Percentiles rank a stretch among this genome's conserved stretches.
Evolutionary conservation across 2,888 invertebrate species (phyloP).

Genomic region (Trisateles emortualis): DNA sequence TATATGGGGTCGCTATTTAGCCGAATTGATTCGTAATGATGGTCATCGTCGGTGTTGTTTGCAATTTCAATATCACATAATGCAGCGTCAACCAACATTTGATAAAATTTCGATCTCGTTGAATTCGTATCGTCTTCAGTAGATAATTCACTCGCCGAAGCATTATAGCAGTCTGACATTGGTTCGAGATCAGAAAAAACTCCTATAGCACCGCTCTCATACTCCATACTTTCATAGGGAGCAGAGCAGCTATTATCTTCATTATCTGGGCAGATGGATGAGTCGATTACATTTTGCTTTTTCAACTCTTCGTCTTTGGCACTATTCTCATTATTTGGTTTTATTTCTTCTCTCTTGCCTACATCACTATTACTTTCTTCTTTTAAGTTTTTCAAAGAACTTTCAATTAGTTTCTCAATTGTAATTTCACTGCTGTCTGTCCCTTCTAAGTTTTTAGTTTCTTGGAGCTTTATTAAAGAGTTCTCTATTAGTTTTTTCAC

Average conservation of each 20-base stretch:
- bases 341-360: conserved; percentile 44
- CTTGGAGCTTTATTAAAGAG: conserved; percentile 88
- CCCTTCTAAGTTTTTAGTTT: conserved; percentile 78
- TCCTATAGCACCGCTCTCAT: conserved; percentile 87
- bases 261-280: conserved; percentile 65
- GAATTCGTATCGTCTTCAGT: conserved; percentile 89
- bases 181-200: conserved; percentile 84
- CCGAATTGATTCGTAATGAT: conserved; percentile 91
- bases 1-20: conserved; percentile 91
- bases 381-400: conserved; percentile 77
- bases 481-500: conserved; percentile 89
- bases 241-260: conserved; percentile 89
- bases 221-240: conserved; percentile 92
- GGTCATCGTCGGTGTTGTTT: conserved; percentile 88
- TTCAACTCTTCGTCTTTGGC: conserved; percentile 54
- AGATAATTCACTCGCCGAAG: conserved; percentile 88
- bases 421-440: conserved; percentile 78
- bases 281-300: conserved; percentile 56
- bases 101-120: conserved; percentile 91
- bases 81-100: conserved; percentile 90
- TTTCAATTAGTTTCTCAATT: conserved; percentile 84
- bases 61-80: conserved; percentile 89
- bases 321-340: conserved; percentile 59
- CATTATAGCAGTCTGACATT: conserved; percentile 91
- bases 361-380: conserved; percentile 62